These are phyloP conservation scores for Denticeps clupeoides DNA, from an alignment of 2,797 vertebrate genomes.

Conservation along the genomic window DNA sequence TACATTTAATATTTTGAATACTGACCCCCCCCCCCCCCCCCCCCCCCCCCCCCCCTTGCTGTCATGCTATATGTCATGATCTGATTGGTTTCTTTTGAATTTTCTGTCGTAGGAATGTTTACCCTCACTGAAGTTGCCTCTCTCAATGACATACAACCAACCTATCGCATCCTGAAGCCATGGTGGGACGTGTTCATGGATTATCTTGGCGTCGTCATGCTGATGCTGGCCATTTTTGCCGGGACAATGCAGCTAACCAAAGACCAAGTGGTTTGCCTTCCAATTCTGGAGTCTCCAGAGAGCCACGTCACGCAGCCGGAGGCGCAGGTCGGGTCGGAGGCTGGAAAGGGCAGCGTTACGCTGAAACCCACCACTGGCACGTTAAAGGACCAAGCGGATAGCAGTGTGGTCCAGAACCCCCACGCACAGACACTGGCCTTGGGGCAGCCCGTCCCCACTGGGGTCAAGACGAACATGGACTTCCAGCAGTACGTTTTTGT, in stretches of 20 bases:
- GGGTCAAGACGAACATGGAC: slow-evolving; percentile 87
- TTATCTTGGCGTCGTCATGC: slow-evolving; percentile 93
- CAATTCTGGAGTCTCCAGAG: slow-evolving; percentile 73
- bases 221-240: slow-evolving; percentile 98
- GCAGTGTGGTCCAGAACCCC: slow-evolving; percentile 32
- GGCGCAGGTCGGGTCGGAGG: slow-evolving; percentile 46
- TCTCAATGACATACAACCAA: slow-evolving; percentile 95
- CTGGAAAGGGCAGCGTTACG: slow-evolving; percentile 41
- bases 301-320: slow-evolving; percentile 40
- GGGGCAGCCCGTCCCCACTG: slow-evolving; percentile 63
- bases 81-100: slow-evolving; percentile 25
- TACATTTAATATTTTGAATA: too few relatives aligned
- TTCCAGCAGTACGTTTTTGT: slow-evolving; percentile 98
- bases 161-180: slow-evolving; percentile 97
- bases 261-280: slow-evolving; percentile 98
- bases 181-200: slow-evolving; percentile 99
- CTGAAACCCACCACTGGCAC: slow-evolving; percentile 51
- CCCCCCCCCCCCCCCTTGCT: background rate
- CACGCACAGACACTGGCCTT: slow-evolving; percentile 29
- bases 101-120: slow-evolving; percentile 86
- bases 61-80: background rate
- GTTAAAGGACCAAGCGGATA: slow-evolving; percentile 48
- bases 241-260: slow-evolving; percentile 98
- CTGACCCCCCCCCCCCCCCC: too few relatives aligned
- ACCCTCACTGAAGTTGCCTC: slow-evolving; percentile 98